Percentiles rank a stretch among this genome's conserved stretches.
phyloP scores from a whole-genome alignment of 1,140 invertebrate genomes.

The Antheraea mylitta region DNA sequence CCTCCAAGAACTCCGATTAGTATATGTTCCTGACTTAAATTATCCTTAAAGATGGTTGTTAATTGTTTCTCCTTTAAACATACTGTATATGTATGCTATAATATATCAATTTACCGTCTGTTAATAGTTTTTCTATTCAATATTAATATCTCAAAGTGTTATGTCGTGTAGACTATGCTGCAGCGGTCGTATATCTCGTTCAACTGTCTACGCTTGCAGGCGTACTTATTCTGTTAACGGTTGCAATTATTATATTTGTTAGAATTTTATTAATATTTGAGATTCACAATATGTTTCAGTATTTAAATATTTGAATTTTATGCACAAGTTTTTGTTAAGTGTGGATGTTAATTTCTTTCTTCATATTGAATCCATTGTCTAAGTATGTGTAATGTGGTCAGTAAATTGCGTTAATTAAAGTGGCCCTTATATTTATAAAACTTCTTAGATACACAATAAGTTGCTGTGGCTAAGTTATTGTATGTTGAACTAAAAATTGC shows the following conservation, averaged over 20 bases:
- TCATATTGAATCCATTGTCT: too few relatives aligned
- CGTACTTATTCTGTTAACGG: conserved; percentile 36
- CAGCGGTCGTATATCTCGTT: conserved; percentile 55
- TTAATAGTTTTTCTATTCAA: conserved; percentile 14
- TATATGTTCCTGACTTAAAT: not conserved
- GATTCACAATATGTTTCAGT: not conserved
- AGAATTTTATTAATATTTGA: not conserved
- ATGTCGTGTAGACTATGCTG: conserved; percentile 57
- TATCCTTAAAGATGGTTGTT: not conserved
- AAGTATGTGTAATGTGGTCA: too few relatives aligned
- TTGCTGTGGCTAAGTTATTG: too few relatives aligned
- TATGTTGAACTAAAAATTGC: too few relatives aligned
- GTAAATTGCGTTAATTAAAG: too few relatives aligned
- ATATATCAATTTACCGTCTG: not conserved
- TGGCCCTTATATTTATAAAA: too few relatives aligned
- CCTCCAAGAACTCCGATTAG: too few relatives aligned
- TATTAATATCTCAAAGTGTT: conserved; percentile 67
- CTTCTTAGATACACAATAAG: too few relatives aligned
- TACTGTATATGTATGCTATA: not conserved
- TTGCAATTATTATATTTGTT: too few relatives aligned
- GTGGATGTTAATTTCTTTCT: too few relatives aligned
- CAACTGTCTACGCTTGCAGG: conserved; percentile 41
- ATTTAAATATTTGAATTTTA: too few relatives aligned
- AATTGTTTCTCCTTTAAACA: not conserved
- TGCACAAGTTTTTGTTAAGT: too few relatives aligned